Conservation (phyloP, 2,888 invertebrate genomes). For the Drosophila peninsularis region DNA sequence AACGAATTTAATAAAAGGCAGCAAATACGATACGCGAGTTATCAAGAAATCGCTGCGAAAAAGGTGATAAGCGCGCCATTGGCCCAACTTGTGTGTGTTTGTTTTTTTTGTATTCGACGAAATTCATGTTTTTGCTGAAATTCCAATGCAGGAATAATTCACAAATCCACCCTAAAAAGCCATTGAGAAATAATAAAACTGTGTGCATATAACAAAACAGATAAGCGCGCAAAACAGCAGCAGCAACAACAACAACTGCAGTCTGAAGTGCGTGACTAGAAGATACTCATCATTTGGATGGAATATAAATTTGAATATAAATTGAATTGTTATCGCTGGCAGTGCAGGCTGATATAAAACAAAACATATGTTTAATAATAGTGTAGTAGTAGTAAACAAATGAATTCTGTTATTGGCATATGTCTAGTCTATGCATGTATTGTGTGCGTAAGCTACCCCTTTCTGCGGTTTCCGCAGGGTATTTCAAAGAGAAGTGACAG, state of each 20-base stretch:
- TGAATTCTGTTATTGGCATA: neutral
- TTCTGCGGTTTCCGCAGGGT: conserved; percentile 26
- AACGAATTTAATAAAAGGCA: conserved; percentile 32
- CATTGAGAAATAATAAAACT: conserved; percentile 50
- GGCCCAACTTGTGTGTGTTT: conserved; percentile 23
- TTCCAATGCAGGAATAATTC: conserved; percentile 59
- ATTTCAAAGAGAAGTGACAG: conserved; percentile 55
- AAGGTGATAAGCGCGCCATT: conserved; percentile 74
- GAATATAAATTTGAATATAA: neutral
- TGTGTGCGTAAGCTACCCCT: conserved; percentile 19
- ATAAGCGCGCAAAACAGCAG: conserved; percentile 75
- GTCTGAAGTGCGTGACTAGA: conserved; percentile 11
- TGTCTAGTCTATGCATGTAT: neutral
- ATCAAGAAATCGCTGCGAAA: conserved; percentile 37
- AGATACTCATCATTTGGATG: conserved; percentile 20
- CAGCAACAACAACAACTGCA: conserved; percentile 27
- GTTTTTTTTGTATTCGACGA: conserved; percentile 27
- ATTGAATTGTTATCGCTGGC: neutral
- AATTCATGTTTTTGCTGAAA: conserved; percentile 51
- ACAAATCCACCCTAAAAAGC: conserved; percentile 57
- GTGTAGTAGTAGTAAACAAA: neutral
- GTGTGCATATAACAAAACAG: conserved; percentile 55
- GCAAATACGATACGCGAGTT: conserved; percentile 34
- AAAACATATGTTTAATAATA: neutral
- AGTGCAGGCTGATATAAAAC: neutral